These are phyloP conservation scores for Tubulanus polymorphus DNA, from an alignment of 2,888 invertebrate species.

Conservation along the genomic window DNA sequence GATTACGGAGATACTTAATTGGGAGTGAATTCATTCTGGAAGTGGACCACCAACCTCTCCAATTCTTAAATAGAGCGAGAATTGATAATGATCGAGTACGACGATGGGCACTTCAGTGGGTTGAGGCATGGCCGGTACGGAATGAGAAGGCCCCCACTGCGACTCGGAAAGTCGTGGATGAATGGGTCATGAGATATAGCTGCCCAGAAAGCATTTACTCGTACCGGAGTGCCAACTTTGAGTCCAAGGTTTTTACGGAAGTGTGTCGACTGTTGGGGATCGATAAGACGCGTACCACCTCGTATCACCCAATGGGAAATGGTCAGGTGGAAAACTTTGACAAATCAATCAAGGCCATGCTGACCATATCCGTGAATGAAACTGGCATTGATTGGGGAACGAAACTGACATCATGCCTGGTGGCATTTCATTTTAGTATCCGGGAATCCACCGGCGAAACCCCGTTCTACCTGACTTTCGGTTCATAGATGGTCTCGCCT, in stretches of 20 bases:
- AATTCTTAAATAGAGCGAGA: too few species aligned
- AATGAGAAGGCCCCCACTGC: background rate
- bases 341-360: background rate
- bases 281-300: background rate
- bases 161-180: background rate
- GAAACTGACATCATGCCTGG: background rate
- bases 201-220: background rate
- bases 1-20: too few species aligned
- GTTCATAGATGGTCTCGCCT: background rate
- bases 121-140: background rate
- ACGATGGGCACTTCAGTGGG: too few species aligned
- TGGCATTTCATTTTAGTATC: background rate
- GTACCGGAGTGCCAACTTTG: background rate
- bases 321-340: background rate
- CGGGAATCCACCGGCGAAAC: background rate
- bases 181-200: background rate
- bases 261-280: background rate
- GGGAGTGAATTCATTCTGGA: too few species aligned
- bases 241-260: conserved; percentile 1
- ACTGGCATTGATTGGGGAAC: background rate
- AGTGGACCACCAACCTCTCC: too few species aligned
- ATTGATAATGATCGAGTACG: too few species aligned
- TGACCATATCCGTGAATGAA: background rate
- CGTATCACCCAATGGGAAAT: background rate
- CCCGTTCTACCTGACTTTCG: background rate